Evolutionary conservation across 2,888 invertebrate genomes (phyloP).

Genomic region (Plebejus melissa): DNA sequence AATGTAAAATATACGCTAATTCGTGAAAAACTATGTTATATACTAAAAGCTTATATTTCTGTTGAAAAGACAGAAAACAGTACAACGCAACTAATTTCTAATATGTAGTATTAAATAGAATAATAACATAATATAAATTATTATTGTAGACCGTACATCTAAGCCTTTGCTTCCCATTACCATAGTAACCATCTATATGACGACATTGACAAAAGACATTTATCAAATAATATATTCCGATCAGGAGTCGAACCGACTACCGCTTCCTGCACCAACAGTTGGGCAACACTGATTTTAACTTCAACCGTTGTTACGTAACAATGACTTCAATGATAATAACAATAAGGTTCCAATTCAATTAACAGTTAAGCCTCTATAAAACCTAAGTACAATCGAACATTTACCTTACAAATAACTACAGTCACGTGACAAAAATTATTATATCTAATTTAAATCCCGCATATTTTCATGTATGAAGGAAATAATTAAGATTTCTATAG

Average conservation of each 20-base stretch:
- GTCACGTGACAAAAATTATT: conserved; percentile 20
- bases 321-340: background rate
- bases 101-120: background rate
- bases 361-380: background rate
- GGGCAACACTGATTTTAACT: conserved; percentile 42
- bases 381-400: conserved; percentile 21
- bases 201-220: conserved; percentile 37
- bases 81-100: background rate
- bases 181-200: conserved; percentile 31
- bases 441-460: background rate
- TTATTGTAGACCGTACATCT: conserved; percentile 13
- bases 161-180: conserved; percentile 31
- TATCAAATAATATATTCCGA: conserved; percentile 51
- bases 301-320: background rate
- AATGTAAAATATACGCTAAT: background rate
- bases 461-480: conserved; percentile 9
- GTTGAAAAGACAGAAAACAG: background rate
- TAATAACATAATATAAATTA: background rate
- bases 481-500: conserved; percentile 22
- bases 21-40: background rate
- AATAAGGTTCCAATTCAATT: conserved; percentile 5
- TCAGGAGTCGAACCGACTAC: conserved; percentile 68
- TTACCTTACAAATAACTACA: conserved; percentile 24
- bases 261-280: conserved; percentile 62
- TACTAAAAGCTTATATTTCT: background rate